Base-by-base conservation (phyloP, 2,888 invertebrate species). In the Myopa testacea region DNA sequence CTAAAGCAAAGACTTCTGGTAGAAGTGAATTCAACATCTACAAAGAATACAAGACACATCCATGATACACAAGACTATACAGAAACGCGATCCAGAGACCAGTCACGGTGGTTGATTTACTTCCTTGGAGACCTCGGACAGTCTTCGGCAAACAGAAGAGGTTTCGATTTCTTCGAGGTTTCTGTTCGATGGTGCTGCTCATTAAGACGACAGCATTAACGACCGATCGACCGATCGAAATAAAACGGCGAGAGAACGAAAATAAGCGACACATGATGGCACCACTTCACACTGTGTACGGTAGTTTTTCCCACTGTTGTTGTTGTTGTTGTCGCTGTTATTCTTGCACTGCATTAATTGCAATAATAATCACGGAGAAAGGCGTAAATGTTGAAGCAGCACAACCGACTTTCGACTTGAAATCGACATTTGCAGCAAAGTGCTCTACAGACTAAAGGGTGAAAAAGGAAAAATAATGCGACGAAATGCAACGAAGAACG, bases 71-170 rank as follows among this genome's bases (percentile, higher is more conserved):
- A 14, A 34, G 12, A 52, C 38, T 52, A 40, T 37, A 45, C 40
- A 63, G 34, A 37, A 58, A 55, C 34, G 34, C 38, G 67, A 67
- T 67, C 58, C 75, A 34, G 58, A 52, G 55, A 8, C 37, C 26
- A 16, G 75, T 75, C 75, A 75, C 75, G 67, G 75, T 67, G 75
- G 65, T 75, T 55, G 40, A 38, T 34, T 37, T 55, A 67, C 67
- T 67, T 75, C 75, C 75, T 75, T 75, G 34, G 26, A 55, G 55
- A 70, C 52, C 26, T n/a, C 10, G 1, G 16, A 55, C 55, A 55
- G 45, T 55, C 55, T 14, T 6, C 45, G 50, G 12, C 62, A 60
- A 19, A 62, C 8, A 40, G 3, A 52, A 73, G 19, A 60, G 62
- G 62, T 73, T 19, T 73, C 73, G 37, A 34, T 52, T 55, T 70